A percentile compares a stretch with the other conserved stretches of the same genome.
These are phyloP conservation scores for Hucho hucho DNA, from an alignment of 2,113 vertebrate species.

Conservation along the genomic window DNA sequence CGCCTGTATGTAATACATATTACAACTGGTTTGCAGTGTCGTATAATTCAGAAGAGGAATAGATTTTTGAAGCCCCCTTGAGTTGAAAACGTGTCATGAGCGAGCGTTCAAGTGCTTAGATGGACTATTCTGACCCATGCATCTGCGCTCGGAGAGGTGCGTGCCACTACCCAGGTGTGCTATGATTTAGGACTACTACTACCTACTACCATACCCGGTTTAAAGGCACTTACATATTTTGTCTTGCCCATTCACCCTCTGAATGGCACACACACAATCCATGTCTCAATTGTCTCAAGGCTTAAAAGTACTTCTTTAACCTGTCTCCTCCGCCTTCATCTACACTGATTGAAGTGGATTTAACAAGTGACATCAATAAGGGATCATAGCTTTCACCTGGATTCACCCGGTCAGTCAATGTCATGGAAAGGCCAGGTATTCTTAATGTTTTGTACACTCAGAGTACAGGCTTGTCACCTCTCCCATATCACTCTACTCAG, in stretches of 20 bases:
- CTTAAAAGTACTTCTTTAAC: too few relatives aligned
- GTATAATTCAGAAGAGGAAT: not conserved
- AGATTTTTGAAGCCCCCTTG: not conserved
- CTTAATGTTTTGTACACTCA: too few relatives aligned
- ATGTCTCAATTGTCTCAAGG: too few relatives aligned
- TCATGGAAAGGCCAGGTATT: too few relatives aligned
- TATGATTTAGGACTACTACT: not conserved
- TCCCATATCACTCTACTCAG: slow-evolving; percentile 53
- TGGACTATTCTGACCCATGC: slow-evolving; percentile 1
- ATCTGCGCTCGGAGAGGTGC: slow-evolving; percentile 41
- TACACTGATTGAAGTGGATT: too few relatives aligned
- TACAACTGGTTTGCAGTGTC: not conserved
- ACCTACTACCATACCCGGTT: not conserved
- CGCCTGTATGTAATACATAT: not conserved
- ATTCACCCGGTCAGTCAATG: too few relatives aligned
- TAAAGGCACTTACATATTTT: too few relatives aligned
- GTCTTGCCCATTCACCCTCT: too few relatives aligned
- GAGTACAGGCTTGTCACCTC: slow-evolving; percentile 15
- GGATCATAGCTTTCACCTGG: too few relatives aligned
- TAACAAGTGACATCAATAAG: too few relatives aligned
- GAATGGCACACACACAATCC: too few relatives aligned
- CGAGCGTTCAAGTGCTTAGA: not conserved
- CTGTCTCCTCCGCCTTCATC: too few relatives aligned
- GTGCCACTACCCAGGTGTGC: slow-evolving; percentile 28
- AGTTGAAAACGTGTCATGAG: not conserved